Conservation (phyloP, 1,140 invertebrate genomes). For the Zaprionus ghesquierei region DNA sequence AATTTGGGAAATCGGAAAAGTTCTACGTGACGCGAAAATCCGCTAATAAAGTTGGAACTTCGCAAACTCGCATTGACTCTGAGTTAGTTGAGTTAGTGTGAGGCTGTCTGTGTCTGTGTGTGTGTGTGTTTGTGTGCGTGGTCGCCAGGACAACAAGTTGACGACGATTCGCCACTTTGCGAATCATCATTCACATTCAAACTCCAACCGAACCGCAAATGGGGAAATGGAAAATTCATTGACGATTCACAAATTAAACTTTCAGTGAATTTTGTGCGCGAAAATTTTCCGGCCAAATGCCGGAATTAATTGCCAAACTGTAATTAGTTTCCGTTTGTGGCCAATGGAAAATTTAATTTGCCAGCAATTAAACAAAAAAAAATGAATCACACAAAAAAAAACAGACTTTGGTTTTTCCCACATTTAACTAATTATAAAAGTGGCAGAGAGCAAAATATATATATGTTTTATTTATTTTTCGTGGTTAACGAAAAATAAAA, state of each 20-base stretch:
- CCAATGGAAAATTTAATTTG: constrained; percentile 52
- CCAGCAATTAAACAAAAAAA: constrained; percentile 20
- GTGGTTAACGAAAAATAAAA: background rate
- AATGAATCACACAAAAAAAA: constrained; percentile 21
- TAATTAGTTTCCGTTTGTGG: constrained; percentile 57
- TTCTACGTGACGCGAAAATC: background rate
- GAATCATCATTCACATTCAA: constrained; percentile 1
- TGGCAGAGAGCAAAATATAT: background rate
- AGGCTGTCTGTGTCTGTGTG: background rate
- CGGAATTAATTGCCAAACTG: constrained; percentile 42
- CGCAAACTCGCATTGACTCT: background rate
- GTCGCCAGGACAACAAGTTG: constrained; percentile 1
- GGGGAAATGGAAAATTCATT: background rate
- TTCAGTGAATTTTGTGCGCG: constrained; percentile 9
- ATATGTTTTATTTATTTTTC: background rate
- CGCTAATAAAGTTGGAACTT: background rate
- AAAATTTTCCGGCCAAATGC: constrained; percentile 4
- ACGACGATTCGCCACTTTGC: background rate
- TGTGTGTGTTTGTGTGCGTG: background rate
- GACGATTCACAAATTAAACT: constrained; percentile 6
- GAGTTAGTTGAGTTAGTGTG: background rate
- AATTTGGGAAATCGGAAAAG: background rate
- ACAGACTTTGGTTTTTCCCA: background rate
- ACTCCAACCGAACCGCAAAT: constrained; percentile 5
- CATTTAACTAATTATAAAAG: constrained; percentile 22